Evolutionary conservation across 2,797 vertebrate species (phyloP), one percentile per base, ranked within the genome.

Genomic region (Tiaroga cobitis): DNA sequence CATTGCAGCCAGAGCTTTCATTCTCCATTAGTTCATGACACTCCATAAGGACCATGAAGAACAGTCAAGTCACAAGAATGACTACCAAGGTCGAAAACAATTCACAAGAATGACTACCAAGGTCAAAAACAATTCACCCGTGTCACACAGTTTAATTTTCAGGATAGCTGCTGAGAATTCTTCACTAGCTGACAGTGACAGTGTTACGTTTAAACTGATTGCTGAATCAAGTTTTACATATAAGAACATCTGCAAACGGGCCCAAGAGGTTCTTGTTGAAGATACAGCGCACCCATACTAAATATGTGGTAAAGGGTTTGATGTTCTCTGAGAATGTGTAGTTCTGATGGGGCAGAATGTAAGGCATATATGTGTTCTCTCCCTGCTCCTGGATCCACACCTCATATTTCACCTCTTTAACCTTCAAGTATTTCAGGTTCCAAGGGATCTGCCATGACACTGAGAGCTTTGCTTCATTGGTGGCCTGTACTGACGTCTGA

Each of bases 341-440:
- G 94, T 99, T 99, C 94, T 97, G 98, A 91, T 97, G 96, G 61
- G 96, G 95, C 86, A 99, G 95, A 89, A 99, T 97, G 87, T 99
- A 97, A 95, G 98, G 98, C 97, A 97, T 98, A 87, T 99, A 99
- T 4, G 97, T 98, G 95, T 98, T 99, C 92, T 99, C 98, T 68
- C 98, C 98, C 94, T 99, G 97, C 91, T 99, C 98, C 94, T 99
- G 98, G 89, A 99, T 98, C 98, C 98, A 99, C 69, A 99, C 98
- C 91, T 99, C 98, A 0, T 99, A 99, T 91, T 96, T 97, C 24
- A 99, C 98, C 87, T 99, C 98, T 92, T 95, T 94, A 61, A 99
- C 97, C 91, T 98, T 98, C 88, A 99, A 93, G 91, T 97, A 99
- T 90, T 96, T 97, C 83, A 99, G 95, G 91, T 99, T 99, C 98